Base-by-base conservation (phyloP, 2,888 invertebrate species). In the Apodemia duryi region DNA sequence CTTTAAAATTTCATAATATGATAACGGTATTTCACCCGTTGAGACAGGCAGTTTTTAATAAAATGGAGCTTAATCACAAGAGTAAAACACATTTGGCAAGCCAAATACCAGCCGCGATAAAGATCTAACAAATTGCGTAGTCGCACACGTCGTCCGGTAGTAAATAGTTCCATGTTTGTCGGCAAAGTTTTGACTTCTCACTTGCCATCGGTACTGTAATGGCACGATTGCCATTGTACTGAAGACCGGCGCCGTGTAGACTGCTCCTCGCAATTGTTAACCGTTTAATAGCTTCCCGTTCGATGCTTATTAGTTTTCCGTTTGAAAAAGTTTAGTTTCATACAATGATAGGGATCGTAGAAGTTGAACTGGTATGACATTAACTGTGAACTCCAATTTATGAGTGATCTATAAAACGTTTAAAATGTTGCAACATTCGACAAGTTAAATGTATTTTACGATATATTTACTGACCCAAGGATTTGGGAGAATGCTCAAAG, bases 71-170 rank as follows among this genome's bases (percentile, higher is more conserved):
- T 49, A 49, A n/a, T 49, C 49, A n/a, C 49, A 21, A 49, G n/a
- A n/a, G 5, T 13, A 46, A 49, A 71, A 71, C 72, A 66, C 73
- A 66, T 72, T 68, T 29, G 54, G 29, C 29, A 54, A 54, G 54
- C 54, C 54, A 54, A 57, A 60, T 38, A 46, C 28, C 61, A 32
- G 60, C 78, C 75, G 79, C 85, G 85, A 88, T 87, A 90, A 86
- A 85, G 86, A 83, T 83, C 85, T 86, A 87, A 88, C 88, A 86
- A 91, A 89, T 88, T 87, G 86, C 88, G 83, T 78, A 89, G 81
- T 88, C 85, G 85, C 86, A 85, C 85, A 86, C 87, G 85, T 85
- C 85, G 85, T 82, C 84, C 64, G 65, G 79, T 84, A 83, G 87
- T 87, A 88, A 88, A 89, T 86, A 89, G 84, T 84, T 83, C 80